Evolutionary conservation across 2,797 vertebrate species (phyloP).

Genomic region (Hemitrygon akajei): DNA sequence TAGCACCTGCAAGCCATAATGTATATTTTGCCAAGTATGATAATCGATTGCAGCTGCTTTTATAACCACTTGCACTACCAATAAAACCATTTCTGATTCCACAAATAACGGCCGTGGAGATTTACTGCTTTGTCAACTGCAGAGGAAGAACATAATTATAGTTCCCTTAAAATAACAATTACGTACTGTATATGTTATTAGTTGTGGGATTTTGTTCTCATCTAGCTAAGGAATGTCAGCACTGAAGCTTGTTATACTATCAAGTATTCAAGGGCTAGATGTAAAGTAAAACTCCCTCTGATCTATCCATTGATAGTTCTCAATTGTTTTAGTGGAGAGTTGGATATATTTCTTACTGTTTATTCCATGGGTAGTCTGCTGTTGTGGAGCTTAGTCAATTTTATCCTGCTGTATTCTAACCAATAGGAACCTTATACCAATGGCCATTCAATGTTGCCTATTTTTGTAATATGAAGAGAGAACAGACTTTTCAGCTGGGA

Average conservation of each 20-base stretch:
- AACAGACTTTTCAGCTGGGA: too few relatives aligned
- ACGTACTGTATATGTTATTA: not conserved
- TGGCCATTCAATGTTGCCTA: not conserved
- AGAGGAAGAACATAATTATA: conserved; percentile 17
- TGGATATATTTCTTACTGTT: not conserved
- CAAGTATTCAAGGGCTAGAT: not conserved
- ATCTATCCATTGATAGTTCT: not conserved
- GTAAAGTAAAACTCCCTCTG: not conserved
- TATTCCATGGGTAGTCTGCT: not conserved
- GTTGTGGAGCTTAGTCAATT: not conserved
- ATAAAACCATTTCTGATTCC: conserved; percentile 21
- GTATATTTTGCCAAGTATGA: conserved; percentile 5
- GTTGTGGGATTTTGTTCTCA: not conserved
- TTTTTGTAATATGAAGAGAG: not conserved
- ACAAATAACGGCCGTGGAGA: not conserved
- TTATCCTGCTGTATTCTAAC: not conserved
- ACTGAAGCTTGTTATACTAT: not conserved
- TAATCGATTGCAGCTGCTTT: conserved; percentile 30
- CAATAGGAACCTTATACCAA: not conserved
- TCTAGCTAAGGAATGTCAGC: not conserved
- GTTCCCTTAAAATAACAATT: conserved; percentile 7
- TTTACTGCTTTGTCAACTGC: conserved; percentile 1
- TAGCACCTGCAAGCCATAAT: conserved; percentile 15
- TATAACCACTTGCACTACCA: conserved; percentile 13
- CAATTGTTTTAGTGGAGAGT: not conserved